Evolutionary conservation across 2,888 invertebrate species (phyloP), one percentile per base, ranked within the genome.

Genomic region (Branchinecta sandiegonensis): DNA sequence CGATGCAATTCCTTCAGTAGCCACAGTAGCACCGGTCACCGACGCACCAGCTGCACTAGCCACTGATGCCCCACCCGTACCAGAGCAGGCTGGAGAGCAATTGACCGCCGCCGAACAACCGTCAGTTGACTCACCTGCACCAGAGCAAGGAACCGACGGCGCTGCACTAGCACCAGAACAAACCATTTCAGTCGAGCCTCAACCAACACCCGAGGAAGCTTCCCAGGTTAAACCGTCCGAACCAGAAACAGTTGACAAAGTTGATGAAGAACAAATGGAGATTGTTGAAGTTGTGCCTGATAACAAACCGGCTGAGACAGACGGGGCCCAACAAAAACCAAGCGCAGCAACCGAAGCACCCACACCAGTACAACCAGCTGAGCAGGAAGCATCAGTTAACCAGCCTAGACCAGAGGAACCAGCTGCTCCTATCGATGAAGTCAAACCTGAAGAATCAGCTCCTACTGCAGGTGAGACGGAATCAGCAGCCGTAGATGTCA

Each of bases 381-480:
- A 64, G 47, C 48, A 65, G 37, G n/a, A 56, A 50, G 64, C 12
- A 14, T 47, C 46, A 37, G 23, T 65, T 23, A 12, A 65, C 65
- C 65, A n/a, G 65, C 5, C 23, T n/a, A 23, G 4, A 14, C 46
- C 46, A 23, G 12, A 65, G 65, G 46, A 65, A 12, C 12, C 37
- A 6, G 37, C 37, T 37, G 37, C 37, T 5, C 37, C 6, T 37
- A 37, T 37, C 37, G 70, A 69, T 8, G 70, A 72, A 47, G 68
- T 46, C 71, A 71, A 69, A 56, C 69, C 69, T 13, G 67, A 17
- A 56, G 46, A 14, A 37, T 37, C 37, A 37, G 37, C 37, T 37
- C 37, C 37, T 4, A 37, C 37, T 11, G 65, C 12, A 37, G 65
- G 46, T 12, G 71, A 70, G 70, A 56, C 65, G 37, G 14, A 46